phyloP scores from a whole-genome alignment of 2,113 vertebrate genomes.

The Arothron firmamentum region DNA sequence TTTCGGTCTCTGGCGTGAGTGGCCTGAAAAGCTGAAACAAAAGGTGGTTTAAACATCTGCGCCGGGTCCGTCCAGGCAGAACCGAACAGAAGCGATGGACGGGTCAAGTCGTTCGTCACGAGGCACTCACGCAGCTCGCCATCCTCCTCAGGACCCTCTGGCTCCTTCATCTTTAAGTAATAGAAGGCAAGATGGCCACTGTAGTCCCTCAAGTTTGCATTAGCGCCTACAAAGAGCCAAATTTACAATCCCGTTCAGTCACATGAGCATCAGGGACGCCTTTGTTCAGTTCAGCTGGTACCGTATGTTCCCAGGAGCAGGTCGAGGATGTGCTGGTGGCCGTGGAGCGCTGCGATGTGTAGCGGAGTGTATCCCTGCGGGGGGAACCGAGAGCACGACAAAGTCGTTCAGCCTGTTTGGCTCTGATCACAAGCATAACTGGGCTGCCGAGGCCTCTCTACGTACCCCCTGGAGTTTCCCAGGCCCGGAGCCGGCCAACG shows the following conservation, averaged over 20 bases:
- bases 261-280: not conserved
- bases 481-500: conserved; percentile 43
- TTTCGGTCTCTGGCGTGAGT: conserved; percentile 68
- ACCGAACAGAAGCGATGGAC: too few relatives aligned
- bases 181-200: conserved; percentile 74
- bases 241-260: not conserved
- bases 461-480: conserved; percentile 74
- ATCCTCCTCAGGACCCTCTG: conserved; percentile 47
- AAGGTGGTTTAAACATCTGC: not conserved
- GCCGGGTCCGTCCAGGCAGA: too few relatives aligned
- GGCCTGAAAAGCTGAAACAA: conserved; percentile 58
- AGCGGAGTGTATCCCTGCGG: conserved; percentile 79
- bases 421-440: not conserved
- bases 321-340: conserved; percentile 72
- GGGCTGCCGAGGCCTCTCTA: conserved; percentile 34
- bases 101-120: not conserved
- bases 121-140: conserved; percentile 65
- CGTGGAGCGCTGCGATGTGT: conserved; percentile 79
- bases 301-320: conserved; percentile 73
- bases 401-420: not conserved
- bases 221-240: conserved; percentile 68
- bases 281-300: conserved; percentile 37
- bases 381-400: not conserved
- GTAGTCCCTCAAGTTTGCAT: conserved; percentile 77
- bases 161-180: conserved; percentile 67